Evolutionary conservation across 2,888 invertebrate genomes (phyloP).

Genomic region (Eulithis testata): DNA sequence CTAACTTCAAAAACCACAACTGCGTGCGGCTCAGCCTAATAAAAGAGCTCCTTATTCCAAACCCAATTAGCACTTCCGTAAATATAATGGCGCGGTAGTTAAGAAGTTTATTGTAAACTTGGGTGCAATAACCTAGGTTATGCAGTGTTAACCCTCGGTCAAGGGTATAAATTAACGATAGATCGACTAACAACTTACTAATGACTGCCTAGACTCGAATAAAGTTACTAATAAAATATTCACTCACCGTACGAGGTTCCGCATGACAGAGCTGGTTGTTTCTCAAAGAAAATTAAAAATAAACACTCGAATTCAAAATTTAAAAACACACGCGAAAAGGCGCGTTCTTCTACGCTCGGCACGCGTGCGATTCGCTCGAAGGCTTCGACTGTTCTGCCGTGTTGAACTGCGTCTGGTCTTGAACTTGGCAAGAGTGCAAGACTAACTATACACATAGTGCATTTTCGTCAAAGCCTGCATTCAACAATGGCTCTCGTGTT

Average conservation of each 20-base stretch:
- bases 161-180: constrained; percentile 53
- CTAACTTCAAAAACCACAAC: constrained; percentile 22
- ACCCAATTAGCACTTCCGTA: constrained; percentile 52
- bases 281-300: constrained; percentile 49
- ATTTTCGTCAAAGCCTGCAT: constrained; percentile 57
- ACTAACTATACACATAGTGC: constrained; percentile 62
- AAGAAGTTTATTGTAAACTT: constrained; percentile 46
- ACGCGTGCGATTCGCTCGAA: constrained; percentile 57
- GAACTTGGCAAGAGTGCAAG: constrained; percentile 70
- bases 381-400: constrained; percentile 69
- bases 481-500: constrained; percentile 43
- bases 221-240: constrained; percentile 28
- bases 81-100: constrained; percentile 43
- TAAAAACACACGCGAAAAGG: constrained; percentile 52
- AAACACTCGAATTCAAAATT: constrained; percentile 47
- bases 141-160: constrained; percentile 54
- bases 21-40: constrained; percentile 5
- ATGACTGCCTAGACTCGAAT: constrained; percentile 24
- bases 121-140: constrained; percentile 56
- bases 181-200: constrained; percentile 46
- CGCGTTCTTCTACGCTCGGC: constrained; percentile 53
- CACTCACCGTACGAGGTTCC: constrained; percentile 74
- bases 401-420: constrained; percentile 61
- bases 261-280: constrained; percentile 62
- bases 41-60: constrained; percentile 44